These are phyloP conservation scores for Camponotus vicinus DNA, from an alignment of 1,140 invertebrate genomes.

Conservation along the genomic window DNA sequence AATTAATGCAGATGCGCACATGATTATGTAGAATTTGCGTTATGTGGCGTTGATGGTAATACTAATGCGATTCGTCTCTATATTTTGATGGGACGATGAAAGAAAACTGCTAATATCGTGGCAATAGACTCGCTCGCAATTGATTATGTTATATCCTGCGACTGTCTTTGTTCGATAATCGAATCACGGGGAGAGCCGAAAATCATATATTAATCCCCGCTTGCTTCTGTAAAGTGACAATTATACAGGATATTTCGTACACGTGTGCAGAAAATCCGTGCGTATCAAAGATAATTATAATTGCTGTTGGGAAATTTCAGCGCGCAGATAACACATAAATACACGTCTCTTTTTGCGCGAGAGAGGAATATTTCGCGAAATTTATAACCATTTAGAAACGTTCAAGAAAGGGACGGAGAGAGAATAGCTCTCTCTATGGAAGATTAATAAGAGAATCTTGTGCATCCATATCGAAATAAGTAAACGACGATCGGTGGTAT, in stretches of 20 bases:
- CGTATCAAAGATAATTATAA: neutral
- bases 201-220: constrained; percentile 19
- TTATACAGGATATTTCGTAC: neutral
- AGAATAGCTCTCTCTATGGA: neutral
- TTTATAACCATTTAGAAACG: neutral
- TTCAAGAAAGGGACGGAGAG: neutral
- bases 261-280: neutral
- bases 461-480: neutral
- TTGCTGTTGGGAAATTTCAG: neutral
- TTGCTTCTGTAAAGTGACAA: constrained; percentile 13
- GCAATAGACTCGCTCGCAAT: constrained; percentile 46
- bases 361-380: neutral
- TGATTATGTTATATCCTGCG: constrained; percentile 10
- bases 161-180: constrained; percentile 39
- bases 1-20: constrained; percentile 72
- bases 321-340: neutral
- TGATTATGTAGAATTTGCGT: constrained; percentile 72
- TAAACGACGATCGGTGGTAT: neutral
- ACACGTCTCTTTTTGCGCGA: neutral
- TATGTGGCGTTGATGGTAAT: constrained; percentile 62
- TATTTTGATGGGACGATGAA: constrained; percentile 52
- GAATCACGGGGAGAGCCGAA: constrained; percentile 4
- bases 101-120: constrained; percentile 58
- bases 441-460: constrained; percentile 15
- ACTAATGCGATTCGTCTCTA: constrained; percentile 61